A percentile compares a stretch with the other conserved stretches of the same genome.
phyloP scores from a whole-genome alignment of 2,797 vertebrate genomes.

The Dendrocincla tyrannina region DNA sequence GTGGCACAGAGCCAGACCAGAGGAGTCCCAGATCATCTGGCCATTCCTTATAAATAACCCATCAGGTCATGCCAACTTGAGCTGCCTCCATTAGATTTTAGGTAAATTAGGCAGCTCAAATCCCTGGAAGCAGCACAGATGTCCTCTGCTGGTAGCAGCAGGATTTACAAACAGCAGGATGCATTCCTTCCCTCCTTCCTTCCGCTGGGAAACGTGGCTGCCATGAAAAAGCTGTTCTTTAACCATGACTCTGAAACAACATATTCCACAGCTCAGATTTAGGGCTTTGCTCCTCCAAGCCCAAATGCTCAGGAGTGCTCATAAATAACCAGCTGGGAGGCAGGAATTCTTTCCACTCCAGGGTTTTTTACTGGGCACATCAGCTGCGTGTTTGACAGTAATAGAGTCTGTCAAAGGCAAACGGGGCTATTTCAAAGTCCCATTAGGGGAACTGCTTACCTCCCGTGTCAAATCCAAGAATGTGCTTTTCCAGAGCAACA shows the following conservation, averaged over 20 bases:
- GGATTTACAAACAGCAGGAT: neutral
- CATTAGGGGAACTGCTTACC: constrained; percentile 78
- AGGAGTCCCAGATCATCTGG: neutral
- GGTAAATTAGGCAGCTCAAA: neutral
- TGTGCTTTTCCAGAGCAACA: constrained; percentile 91
- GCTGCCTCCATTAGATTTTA: neutral
- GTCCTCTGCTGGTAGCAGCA: constrained; percentile 34
- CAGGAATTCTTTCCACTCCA: constrained; percentile 15
- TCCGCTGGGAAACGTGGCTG: neutral
- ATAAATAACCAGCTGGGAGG: neutral
- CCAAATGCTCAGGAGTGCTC: neutral
- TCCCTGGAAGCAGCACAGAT: neutral
- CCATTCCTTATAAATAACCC: neutral
- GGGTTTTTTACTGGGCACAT: neutral
- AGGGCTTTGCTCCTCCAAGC: neutral
- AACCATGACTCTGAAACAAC: neutral
- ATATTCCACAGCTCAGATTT: neutral
- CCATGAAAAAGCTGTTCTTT: neutral
- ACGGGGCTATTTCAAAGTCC: neutral
- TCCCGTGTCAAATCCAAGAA: constrained; percentile 96
- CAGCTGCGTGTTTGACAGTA: neutral
- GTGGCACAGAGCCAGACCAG: neutral
- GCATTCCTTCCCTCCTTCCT: neutral
- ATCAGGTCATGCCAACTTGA: neutral
- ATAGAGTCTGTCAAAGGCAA: neutral